Conservation (phyloP, 2,797 vertebrate species). For the Antrozous pallidus region DNA sequence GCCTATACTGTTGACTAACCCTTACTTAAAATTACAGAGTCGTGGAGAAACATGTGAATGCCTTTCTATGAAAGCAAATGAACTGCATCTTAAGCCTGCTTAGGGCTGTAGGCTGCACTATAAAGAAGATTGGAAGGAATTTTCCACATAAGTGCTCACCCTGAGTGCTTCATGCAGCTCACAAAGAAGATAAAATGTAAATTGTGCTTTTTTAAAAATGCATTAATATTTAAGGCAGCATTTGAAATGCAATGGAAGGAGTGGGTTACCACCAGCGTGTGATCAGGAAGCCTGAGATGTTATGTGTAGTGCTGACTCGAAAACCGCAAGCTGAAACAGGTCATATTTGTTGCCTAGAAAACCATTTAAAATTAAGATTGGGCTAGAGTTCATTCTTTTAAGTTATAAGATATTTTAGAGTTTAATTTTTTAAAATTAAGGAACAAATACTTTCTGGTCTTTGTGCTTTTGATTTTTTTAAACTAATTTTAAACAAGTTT, state of each 20-base stretch:
- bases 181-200: slow-evolving; percentile 19
- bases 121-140: slow-evolving; percentile 71
- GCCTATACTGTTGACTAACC: slow-evolving; percentile 78
- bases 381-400: neutral
- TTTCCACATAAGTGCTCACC: slow-evolving; percentile 59
- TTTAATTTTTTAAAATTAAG: neutral
- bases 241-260: slow-evolving; percentile 19
- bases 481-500: neutral
- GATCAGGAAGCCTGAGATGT: slow-evolving; percentile 42
- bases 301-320: neutral
- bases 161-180: slow-evolving; percentile 60
- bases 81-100: slow-evolving; percentile 52
- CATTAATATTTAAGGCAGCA: neutral
- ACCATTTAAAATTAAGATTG: slow-evolving; percentile 38
- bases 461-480: neutral
- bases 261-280: slow-evolving; percentile 31
- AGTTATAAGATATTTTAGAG: neutral
- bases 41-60: slow-evolving; percentile 70
- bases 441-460: neutral
- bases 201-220: neutral
- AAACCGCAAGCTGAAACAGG: slow-evolving; percentile 11
- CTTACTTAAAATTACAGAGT: slow-evolving; percentile 76
- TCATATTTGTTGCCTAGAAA: slow-evolving; percentile 7
- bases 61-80: slow-evolving; percentile 66
- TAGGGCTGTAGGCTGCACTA: slow-evolving; percentile 51